These are phyloP conservation scores for Orgyia antiqua DNA, from an alignment of 2,888 invertebrate genomes.

Conservation along the genomic window DNA sequence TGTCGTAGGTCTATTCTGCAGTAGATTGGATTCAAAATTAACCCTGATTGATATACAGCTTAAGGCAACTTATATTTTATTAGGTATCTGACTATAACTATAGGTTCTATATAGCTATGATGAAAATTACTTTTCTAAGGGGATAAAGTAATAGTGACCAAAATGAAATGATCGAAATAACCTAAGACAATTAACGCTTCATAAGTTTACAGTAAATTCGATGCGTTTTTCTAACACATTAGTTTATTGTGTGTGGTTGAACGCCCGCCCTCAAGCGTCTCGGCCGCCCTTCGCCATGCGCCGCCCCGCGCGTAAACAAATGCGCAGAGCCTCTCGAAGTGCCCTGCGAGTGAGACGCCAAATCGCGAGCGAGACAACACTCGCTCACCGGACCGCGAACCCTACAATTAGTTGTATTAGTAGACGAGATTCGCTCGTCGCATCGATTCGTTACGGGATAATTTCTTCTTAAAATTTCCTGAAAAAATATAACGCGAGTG, in stretches of 20 bases:
- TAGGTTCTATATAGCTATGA: too few relatives aligned
- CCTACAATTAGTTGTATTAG: conserved; percentile 59
- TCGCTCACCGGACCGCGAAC: conserved; percentile 51
- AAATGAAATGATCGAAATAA: too few relatives aligned
- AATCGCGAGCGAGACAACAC: conserved; percentile 45
- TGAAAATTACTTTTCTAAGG: too few relatives aligned
- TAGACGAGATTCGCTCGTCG: conserved; percentile 75
- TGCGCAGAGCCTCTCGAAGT: conserved; percentile 19
- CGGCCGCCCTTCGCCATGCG: conserved; percentile 59
- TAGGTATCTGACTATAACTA: too few relatives aligned
- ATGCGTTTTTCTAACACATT: conserved; percentile 44
- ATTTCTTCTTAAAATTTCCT: conserved; percentile 65
- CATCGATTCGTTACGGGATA: conserved; percentile 76
- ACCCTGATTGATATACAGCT: too few relatives aligned
- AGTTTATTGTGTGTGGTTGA: conserved; percentile 53
- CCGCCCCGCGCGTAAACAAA: conserved; percentile 37
- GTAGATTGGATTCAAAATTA: too few relatives aligned
- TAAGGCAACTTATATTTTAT: too few relatives aligned
- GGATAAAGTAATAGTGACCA: too few relatives aligned
- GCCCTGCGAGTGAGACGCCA: conserved; percentile 39
- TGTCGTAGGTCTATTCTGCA: too few relatives aligned
- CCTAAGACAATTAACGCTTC: too few relatives aligned
- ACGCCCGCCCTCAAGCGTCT: conserved; percentile 50
- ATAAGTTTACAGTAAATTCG: too few relatives aligned
- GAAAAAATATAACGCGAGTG: conserved; percentile 52